These are phyloP conservation scores for Pristiophorus japonicus DNA, from an alignment of 2,113 vertebrate species.

Conservation along the genomic window DNA sequence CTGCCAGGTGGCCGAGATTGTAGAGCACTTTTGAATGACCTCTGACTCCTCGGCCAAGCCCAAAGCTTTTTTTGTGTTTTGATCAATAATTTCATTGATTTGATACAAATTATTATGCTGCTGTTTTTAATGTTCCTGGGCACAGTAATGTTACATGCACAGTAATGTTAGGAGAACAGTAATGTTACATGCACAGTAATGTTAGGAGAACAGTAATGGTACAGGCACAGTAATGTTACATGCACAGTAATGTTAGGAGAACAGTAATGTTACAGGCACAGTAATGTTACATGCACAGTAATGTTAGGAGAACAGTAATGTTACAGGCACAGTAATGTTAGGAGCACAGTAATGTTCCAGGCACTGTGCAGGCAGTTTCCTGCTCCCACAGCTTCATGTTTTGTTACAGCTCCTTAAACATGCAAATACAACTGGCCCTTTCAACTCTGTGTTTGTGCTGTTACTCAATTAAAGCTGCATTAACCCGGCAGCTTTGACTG, in stretches of 20 bases:
- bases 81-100: neutral
- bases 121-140: neutral
- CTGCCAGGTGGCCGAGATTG: neutral
- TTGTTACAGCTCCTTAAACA: constrained; percentile 15
- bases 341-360: no score
- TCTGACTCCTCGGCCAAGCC: neutral
- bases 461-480: constrained; percentile 13
- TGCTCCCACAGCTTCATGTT: neutral
- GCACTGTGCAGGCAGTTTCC: neutral
- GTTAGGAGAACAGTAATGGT: no score
- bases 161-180: no score
- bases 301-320: no score
- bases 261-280: no score
- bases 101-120: neutral
- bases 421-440: neutral
- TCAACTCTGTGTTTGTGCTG: constrained; percentile 25
- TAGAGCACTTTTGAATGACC: neutral
- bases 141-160: no score
- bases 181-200: no score
- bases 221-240: no score
- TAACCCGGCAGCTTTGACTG: neutral
- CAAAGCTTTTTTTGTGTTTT: neutral
- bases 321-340: no score
- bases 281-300: no score
- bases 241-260: no score